These are phyloP conservation scores for Pachycephus smyrnensis DNA, from an alignment of 2,888 invertebrate species.

Conservation along the genomic window DNA sequence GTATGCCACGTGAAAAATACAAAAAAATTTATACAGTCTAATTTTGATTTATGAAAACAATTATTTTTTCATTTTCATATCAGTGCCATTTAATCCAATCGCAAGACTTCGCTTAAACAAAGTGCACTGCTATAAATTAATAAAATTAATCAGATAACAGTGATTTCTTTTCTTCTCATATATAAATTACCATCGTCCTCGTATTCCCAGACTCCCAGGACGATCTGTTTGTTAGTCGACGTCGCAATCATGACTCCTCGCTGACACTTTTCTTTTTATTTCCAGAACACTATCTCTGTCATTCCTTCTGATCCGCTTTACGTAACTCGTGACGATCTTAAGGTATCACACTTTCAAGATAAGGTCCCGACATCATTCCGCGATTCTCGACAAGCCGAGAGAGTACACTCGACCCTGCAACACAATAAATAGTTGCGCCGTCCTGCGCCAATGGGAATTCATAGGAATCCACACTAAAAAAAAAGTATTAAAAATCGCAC, in stretches of 20 bases:
- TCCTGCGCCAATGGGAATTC: not conserved
- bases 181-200: slow-evolving; percentile 22
- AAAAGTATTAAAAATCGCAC: too few relatives aligned
- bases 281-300: not conserved
- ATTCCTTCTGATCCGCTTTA: not conserved
- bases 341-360: not conserved
- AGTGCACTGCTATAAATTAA: too few relatives aligned
- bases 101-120: too few relatives aligned
- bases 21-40: too few relatives aligned
- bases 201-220: slow-evolving; percentile 23
- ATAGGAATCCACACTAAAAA: not conserved
- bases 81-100: too few relatives aligned
- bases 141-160: not conserved
- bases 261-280: not conserved
- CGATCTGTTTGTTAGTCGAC: slow-evolving; percentile 13
- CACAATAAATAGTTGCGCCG: not conserved
- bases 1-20: too few relatives aligned
- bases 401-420: not conserved
- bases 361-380: not conserved
- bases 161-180: slow-evolving; percentile 16
- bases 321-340: not conserved
- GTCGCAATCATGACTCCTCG: slow-evolving; percentile 14
- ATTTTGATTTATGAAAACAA: too few relatives aligned
- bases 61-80: too few relatives aligned
- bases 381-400: not conserved